Percentiles rank a stretch among this genome's conserved stretches.
Conservation (phyloP, 2,888 invertebrate species). For the Brachyopa scutellaris region DNA sequence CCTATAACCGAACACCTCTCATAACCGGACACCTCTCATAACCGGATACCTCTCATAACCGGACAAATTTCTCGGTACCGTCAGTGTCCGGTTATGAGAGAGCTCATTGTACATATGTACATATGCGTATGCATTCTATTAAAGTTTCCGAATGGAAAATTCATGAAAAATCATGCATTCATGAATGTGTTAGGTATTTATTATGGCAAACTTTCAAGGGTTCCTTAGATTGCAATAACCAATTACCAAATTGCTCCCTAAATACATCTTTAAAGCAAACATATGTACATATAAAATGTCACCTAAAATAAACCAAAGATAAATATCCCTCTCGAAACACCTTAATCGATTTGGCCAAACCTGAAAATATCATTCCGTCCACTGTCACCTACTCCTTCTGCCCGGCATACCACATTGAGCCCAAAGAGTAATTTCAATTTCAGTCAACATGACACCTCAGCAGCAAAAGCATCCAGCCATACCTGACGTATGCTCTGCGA, state of each 20-base stretch:
- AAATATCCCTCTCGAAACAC: constrained; percentile 45
- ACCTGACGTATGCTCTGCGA: constrained; percentile 50
- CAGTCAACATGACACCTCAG: constrained; percentile 67
- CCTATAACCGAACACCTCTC: too few relatives aligned
- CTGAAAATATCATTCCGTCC: constrained; percentile 48
- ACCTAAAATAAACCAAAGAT: constrained; percentile 45
- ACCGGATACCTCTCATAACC: too few relatives aligned
- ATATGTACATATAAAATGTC: not conserved
- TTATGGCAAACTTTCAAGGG: constrained; percentile 8
- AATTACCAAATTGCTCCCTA: constrained; percentile 51
- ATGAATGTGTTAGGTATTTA: too few relatives aligned
- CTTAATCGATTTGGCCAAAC: constrained; percentile 56
- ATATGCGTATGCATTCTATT: too few relatives aligned
- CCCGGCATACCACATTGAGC: constrained; percentile 9
- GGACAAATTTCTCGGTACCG: too few relatives aligned
- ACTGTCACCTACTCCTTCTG: not conserved
- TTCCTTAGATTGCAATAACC: constrained; percentile 22
- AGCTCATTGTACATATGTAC: too few relatives aligned
- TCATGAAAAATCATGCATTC: too few relatives aligned
- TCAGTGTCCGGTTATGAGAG: too few relatives aligned
- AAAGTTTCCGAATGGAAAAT: too few relatives aligned
- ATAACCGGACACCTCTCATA: too few relatives aligned
- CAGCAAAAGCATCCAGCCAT: constrained; percentile 50
- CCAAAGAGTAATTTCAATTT: constrained; percentile 66
- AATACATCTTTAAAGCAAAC: constrained; percentile 41